Percentiles rank a stretch among this genome's conserved stretches.
These are phyloP conservation scores for Sander vitreus DNA, from an alignment of 2,113 vertebrate genomes.

Conservation along the genomic window DNA sequence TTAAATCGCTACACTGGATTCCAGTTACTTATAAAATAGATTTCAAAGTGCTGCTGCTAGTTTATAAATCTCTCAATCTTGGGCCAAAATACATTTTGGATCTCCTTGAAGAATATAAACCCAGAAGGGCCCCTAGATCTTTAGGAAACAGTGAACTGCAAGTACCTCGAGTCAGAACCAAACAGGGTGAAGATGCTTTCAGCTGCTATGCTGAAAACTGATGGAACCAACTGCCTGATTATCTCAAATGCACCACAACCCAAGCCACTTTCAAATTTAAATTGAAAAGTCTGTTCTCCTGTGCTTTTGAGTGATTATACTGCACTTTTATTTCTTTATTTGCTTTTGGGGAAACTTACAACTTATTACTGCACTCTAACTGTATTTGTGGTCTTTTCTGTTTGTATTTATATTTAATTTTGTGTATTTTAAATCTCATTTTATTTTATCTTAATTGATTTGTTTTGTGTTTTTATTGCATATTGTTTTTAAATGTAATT, in stretches of 20 bases:
- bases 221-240: not conserved
- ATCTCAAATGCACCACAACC: not conserved
- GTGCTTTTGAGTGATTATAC: not conserved
- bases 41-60: not conserved
- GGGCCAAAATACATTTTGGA: not conserved
- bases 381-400: not conserved
- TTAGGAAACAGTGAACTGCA: not conserved
- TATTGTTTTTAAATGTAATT: not conserved
- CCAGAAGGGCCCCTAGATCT: not conserved
- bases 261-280: not conserved
- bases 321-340: not conserved
- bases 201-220: not conserved
- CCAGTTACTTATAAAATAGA: not conserved
- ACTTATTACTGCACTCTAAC: not conserved
- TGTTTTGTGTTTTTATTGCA: not conserved
- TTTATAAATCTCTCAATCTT: not conserved
- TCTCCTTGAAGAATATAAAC: not conserved
- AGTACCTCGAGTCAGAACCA: not conserved
- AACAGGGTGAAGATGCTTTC: not conserved
- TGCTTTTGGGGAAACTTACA: not conserved
- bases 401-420: no score
- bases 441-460: not conserved
- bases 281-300: not conserved
- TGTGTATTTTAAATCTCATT: not conserved
- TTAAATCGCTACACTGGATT: not conserved